Conservation (phyloP, 2,888 invertebrate genomes). For the Phorcus lineatus region DNA sequence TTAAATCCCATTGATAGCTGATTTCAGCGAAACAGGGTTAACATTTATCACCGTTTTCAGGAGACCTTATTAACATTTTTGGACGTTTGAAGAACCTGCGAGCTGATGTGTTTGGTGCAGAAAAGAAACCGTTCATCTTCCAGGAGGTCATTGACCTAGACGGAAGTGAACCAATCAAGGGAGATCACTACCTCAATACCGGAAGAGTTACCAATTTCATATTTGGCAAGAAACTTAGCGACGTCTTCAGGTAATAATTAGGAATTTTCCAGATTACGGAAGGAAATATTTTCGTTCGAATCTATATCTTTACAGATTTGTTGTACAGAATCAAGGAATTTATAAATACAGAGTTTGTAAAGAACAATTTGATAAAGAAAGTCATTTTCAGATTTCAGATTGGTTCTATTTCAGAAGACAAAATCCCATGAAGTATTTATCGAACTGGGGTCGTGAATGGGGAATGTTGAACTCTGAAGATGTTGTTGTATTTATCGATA, state of each 20-base stretch:
- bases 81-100: constrained; percentile 55
- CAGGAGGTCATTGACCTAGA: constrained; percentile 71
- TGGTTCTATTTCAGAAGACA: constrained; percentile 37
- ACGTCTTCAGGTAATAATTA: constrained; percentile 42
- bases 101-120: constrained; percentile 50
- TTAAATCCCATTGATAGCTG: too few relatives aligned
- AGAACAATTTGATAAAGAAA: too few relatives aligned
- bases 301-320: too few relatives aligned
- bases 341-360: too few relatives aligned
- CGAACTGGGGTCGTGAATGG: constrained; percentile 51
- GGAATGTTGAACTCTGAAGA: constrained; percentile 68
- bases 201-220: constrained; percentile 87
- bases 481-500: constrained; percentile 89
- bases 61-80: constrained; percentile 57
- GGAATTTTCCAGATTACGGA: background rate
- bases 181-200: constrained; percentile 60
- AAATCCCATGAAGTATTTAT: constrained; percentile 57
- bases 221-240: constrained; percentile 75
- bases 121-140: constrained; percentile 62
- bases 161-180: constrained; percentile 62
- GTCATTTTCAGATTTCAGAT: too few relatives aligned
- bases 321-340: too few relatives aligned
- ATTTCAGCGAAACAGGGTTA: too few relatives aligned
- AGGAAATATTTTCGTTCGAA: too few relatives aligned
- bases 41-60: constrained; percentile 74